phyloP scores from a whole-genome alignment of 2,888 invertebrate genomes.

The Steinernema scapterisci region DNA sequence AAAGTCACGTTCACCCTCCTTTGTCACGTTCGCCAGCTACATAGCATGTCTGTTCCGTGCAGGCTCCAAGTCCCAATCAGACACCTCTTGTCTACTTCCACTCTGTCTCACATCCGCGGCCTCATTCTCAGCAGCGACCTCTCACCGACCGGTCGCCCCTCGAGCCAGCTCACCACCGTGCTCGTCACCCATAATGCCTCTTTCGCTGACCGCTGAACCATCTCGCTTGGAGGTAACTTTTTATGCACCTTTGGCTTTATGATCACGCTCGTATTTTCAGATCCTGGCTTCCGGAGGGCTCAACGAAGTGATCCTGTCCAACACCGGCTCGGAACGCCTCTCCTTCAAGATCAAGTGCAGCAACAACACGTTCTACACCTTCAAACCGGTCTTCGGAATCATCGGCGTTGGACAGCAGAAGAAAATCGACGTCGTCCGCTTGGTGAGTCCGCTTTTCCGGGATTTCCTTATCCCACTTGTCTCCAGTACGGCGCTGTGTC shows the following conservation, averaged over 20 bases:
- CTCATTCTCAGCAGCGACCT: too few species aligned
- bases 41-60: too few species aligned
- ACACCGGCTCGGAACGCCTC: constrained; percentile 25
- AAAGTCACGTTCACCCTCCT: too few species aligned
- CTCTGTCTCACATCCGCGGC: too few species aligned
- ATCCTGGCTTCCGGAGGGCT: not conserved
- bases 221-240: not conserved
- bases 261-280: not conserved
- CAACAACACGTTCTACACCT: constrained; percentile 23
- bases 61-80: too few species aligned
- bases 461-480: not conserved
- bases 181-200: not conserved
- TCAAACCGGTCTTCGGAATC: constrained; percentile 17
- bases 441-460: not conserved
- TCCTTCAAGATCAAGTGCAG: constrained; percentile 23
- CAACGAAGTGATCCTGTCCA: not conserved
- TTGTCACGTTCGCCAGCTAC: too few species aligned
- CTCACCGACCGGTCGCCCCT: too few species aligned
- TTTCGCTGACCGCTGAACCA: not conserved
- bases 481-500: constrained; percentile 8
- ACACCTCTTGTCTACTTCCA: too few species aligned
- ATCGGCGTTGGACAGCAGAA: constrained; percentile 1
- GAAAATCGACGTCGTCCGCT: not conserved
- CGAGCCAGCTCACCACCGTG: too few species aligned
- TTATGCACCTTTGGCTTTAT: not conserved